These are phyloP conservation scores for Octonoba sinensis DNA, from an alignment of 2,888 invertebrate genomes.

Conservation along the genomic window DNA sequence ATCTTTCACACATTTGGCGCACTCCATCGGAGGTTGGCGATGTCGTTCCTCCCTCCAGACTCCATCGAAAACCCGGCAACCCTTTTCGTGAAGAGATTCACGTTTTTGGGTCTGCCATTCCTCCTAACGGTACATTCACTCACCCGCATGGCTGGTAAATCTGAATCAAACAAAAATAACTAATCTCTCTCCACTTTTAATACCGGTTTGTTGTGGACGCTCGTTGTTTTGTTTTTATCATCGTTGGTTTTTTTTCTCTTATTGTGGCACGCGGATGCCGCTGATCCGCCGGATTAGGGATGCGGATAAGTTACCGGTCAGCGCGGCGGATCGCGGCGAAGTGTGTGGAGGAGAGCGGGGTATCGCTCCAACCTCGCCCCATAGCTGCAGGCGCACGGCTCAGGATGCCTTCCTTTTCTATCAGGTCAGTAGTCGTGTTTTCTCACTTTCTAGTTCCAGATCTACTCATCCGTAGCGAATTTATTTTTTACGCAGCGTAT, in stretches of 20 bases:
- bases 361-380: constrained; percentile 18
- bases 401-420: constrained; percentile 34
- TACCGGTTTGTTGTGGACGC: too few relatives aligned
- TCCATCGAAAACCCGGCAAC: constrained; percentile 13
- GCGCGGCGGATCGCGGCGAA: constrained; percentile 12
- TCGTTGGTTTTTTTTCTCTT: too few relatives aligned
- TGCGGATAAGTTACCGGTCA: constrained; percentile 40
- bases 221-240: too few relatives aligned
- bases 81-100: constrained; percentile 23
- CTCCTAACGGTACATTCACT: constrained; percentile 23
- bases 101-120: constrained; percentile 46
- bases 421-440: constrained; percentile 40
- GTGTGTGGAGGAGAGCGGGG: constrained; percentile 5
- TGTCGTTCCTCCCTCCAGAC: constrained; percentile 18
- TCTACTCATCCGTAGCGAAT: too few relatives aligned
- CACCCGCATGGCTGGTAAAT: constrained; percentile 26
- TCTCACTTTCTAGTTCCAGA: too few relatives aligned
- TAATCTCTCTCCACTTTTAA: background rate
- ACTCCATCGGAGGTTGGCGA: constrained; percentile 1
- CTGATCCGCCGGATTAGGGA: constrained; percentile 31
- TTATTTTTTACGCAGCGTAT: too few relatives aligned
- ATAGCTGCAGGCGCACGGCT: constrained; percentile 27
- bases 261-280: background rate
- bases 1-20: constrained; percentile 26
- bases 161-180: constrained; percentile 11